Base-by-base conservation (phyloP, 2,113 vertebrate species). In the Embiotoca jacksoni region DNA sequence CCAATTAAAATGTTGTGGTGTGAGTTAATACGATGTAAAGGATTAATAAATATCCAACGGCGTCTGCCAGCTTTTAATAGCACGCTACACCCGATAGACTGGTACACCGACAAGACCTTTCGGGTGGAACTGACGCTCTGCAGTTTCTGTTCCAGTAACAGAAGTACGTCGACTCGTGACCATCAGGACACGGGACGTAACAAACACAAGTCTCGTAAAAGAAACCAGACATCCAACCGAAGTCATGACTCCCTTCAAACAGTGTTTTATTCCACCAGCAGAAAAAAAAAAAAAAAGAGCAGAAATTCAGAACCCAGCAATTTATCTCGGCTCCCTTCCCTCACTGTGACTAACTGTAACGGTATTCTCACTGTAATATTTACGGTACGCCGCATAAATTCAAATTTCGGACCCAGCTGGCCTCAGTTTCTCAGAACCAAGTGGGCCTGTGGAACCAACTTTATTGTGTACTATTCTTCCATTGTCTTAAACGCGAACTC, bases 191-290 rank as follows among this genome's bases (percentile, higher is more conserved):
- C 23, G 23, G 23, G 23, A 23, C 23, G 23, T 23, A 23, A 23
- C 23, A 23, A 23, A 23, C 23, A 23, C 23, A 23, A 23, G 23
- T 23, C 23, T 23, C 23, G 23, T 23, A 23, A 23, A 23, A 23
- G 23, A 23, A 23, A 23, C 23, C 44, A 46, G 7, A 11, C 44
- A 46, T 6, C 5, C 37, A 61, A 2, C 5, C 7, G 3, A 4
- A n/a, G 15, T 59, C 23, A 23, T 11, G 31, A 33, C 36, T 15
- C 32, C 6, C n/a, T 11, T 32, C 11, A 23, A 41, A 52, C 49
- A 37, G 49, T 37, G 62, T 68, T 81, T 68, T 37, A 36, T 16
- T 72, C 59, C 33, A 69, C 15, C 37, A 39, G 47, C 36, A 55
- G 23, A 23, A 23, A 23, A 23, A 23, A 23, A 23, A 23, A 23